phyloP scores from a whole-genome alignment of 2,888 invertebrate genomes.

The Allolobophora icterica region DNA sequence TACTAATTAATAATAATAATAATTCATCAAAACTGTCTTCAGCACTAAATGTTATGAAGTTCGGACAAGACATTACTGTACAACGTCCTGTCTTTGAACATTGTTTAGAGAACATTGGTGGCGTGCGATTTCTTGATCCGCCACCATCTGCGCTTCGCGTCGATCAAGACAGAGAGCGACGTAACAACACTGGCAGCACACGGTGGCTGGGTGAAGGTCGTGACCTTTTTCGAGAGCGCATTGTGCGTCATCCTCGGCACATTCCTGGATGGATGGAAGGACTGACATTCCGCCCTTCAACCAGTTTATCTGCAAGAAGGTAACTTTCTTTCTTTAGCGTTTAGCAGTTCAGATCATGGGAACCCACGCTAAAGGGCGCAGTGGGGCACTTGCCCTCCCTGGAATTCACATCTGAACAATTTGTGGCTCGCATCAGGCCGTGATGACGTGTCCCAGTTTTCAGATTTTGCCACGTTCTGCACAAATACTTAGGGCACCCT shows the following conservation, averaged over 20 bases:
- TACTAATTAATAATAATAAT: too few relatives aligned
- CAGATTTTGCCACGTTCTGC: background rate
- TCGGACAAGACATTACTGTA: background rate
- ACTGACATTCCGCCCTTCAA: conserved; percentile 52
- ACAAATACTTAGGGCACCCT: background rate
- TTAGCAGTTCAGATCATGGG: background rate
- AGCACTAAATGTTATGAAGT: background rate
- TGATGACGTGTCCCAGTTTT: background rate
- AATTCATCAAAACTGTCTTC: background rate
- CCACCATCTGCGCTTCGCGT: background rate
- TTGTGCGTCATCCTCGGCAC: conserved; percentile 55
- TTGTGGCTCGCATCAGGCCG: background rate
- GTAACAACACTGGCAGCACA: background rate
- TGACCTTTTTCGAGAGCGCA: conserved; percentile 57
- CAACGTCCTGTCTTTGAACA: background rate
- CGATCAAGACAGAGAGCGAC: background rate
- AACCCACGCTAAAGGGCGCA: background rate
- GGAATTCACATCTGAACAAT: background rate
- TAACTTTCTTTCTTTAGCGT: background rate
- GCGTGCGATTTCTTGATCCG: background rate
- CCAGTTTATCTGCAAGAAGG: conserved; percentile 46
- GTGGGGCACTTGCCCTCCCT: background rate
- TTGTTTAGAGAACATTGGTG: background rate
- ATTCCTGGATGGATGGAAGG: conserved; percentile 62
- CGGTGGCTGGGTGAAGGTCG: conserved; percentile 60